Evolutionary conservation across 2,113 vertebrate genomes (phyloP).

Genomic region (Alligator sinensis): DNA sequence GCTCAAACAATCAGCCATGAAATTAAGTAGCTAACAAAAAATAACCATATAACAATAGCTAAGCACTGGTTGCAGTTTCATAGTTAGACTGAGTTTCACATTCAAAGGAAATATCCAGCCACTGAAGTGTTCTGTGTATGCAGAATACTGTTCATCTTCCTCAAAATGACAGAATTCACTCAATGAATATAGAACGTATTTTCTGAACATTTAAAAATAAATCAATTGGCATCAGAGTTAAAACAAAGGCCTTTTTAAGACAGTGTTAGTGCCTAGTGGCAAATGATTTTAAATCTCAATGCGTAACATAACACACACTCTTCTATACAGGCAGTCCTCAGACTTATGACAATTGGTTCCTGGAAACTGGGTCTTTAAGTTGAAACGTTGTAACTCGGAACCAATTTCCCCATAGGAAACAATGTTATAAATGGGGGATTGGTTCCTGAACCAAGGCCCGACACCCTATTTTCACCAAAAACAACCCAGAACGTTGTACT

Average conservation of each 20-base stretch:
- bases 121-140: too few relatives aligned
- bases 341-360: too few relatives aligned
- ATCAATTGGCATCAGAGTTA: neutral
- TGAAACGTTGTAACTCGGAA: too few relatives aligned
- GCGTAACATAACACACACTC: neutral
- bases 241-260: neutral
- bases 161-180: neutral
- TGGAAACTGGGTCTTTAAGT: too few relatives aligned
- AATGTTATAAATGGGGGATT: too few relatives aligned
- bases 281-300: neutral
- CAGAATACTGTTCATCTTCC: neutral
- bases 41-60: neutral
- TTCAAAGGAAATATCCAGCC: rapidly evolving
- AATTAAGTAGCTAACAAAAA: neutral
- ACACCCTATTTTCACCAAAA: too few relatives aligned
- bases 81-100: neutral
- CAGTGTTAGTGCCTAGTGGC: neutral
- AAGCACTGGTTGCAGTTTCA: neutral
- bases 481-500: too few relatives aligned
- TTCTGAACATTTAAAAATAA: neutral
- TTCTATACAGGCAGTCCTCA: neutral
- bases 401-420: too few relatives aligned
- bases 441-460: too few relatives aligned
- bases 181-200: neutral
- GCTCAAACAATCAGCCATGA: neutral